Base-by-base conservation (phyloP, 2,888 invertebrate species). In the Meta bourneti region DNA sequence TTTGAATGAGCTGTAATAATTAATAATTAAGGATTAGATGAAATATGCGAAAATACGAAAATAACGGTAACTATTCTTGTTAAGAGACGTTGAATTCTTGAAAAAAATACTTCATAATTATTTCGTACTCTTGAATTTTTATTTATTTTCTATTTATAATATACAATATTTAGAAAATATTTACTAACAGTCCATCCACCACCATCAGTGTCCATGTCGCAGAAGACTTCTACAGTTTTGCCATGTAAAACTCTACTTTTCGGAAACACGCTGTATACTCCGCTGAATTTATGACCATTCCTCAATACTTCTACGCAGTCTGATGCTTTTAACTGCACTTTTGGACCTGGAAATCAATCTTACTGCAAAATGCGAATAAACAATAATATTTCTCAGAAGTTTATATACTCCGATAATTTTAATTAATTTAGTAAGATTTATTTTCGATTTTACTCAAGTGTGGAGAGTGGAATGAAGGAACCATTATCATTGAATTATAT, bases 1-100 rank as follows among this genome's bases (percentile, higher is more conserved):
- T 96, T 96, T 98, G 98, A 77, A 77, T 77, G 1, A 77, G 49
- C 77, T 77, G 94, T 98, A 77, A 77, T 7, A 49, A n/a, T n/a
- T n/a, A n/a, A n/a, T n/a, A n/a, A 54, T n/a, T 9, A 79, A 54
- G 52, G 9, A 61, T 61, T 34, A 34, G 34, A 34, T 34, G 34
- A 34, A 34, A 2, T 7, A 11, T 61, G 11, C 34, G 16, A 61
- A n/a, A n/a, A n/a, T n/a, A n/a, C n/a, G n/a, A n/a, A 61, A 61
- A 61, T 61, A 61, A 9, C 5, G 8, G 11, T 61, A 16, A 16
- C 16, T 8, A n/a, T n/a, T n/a, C n/a, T n/a, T 34, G 34, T 4
- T 34, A 61, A 61, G 0, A 61, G 61, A 16, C 16, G 8, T 34
- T 34, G 1, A 4, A 2, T 34, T 34, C 34, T 2, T 34, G 61